These are phyloP conservation scores for Cloeon dipterum DNA, from an alignment of 2,888 invertebrate species.

Conservation along the genomic window DNA sequence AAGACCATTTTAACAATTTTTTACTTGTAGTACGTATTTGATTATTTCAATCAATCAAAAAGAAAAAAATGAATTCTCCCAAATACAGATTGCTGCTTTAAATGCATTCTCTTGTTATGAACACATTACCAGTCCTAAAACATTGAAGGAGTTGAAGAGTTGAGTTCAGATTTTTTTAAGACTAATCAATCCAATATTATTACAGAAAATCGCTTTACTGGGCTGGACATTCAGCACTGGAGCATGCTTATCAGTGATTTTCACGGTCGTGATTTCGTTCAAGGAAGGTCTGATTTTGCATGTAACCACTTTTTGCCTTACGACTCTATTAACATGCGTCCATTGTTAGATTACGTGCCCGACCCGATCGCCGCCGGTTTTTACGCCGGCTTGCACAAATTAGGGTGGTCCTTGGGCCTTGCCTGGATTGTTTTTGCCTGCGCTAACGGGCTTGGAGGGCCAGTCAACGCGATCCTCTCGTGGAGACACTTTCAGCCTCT, in stretches of 20 bases:
- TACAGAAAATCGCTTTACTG: conserved; percentile 19
- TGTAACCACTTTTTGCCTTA: no score
- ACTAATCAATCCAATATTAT: no score
- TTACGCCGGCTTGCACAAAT: conserved; percentile 38
- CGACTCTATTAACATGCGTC: no score
- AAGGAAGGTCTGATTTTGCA: no score
- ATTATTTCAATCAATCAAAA: no score
- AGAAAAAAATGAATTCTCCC: no score
- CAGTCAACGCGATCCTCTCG: conserved; percentile 2
- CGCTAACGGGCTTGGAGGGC: conserved; percentile 32
- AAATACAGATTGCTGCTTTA: no score
- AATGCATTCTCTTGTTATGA: no score
- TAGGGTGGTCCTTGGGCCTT: conserved; percentile 41
- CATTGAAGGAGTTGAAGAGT: no score
- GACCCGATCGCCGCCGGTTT: conserved; percentile 33
- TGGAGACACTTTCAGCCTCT: conserved; percentile 3
- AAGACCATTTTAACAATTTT: background rate
- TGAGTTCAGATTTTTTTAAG: no score
- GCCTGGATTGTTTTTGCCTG: conserved; percentile 42
- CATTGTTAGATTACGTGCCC: conserved; percentile 30
- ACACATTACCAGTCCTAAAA: no score
- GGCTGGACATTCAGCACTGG: conserved; percentile 13
- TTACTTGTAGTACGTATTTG: background rate
- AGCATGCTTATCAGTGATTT: conserved; percentile 28
- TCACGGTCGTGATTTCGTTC: conserved; percentile 37